Evolutionary conservation across 2,888 invertebrate species (phyloP), one percentile per base, ranked within the genome.

Genomic region (Habrosyne pyritoides): DNA sequence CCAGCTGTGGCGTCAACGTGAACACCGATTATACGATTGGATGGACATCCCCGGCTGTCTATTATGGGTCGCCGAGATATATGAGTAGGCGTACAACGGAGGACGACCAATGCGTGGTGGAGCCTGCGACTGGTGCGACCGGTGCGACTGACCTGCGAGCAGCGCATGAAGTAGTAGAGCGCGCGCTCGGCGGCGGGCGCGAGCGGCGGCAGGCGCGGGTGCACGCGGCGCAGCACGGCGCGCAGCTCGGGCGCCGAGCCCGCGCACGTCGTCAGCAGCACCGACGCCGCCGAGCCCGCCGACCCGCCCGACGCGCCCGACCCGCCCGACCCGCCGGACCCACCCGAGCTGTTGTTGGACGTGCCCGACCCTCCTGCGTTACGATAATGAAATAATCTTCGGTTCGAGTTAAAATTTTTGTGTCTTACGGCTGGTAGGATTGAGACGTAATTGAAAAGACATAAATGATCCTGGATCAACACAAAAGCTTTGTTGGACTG

Each of bases 161-260:
- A 98, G 50, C 97, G 93, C 98, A 98, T 98, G 81, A 97, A 98
- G 86, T 98, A 98, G 85, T 97, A 98, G 1, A 98, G 91, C 0
- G 97, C 95, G 51, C 96, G 94, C 50, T 97, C 93, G 0, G 97
- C 97, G 46, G 95, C 93, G 18, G 95, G 93, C 55, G 95, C 93
- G 63, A 96, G 83, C 81, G 94, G 75, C 78, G 93, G 76, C 83
- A 93, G 84, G 76, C 94, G 87, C 55, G 94, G 93, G 56, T 93
- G 89, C 2, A 93, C 94, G 61, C 95, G 93, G 21, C 94, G 93
- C 47, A 96, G 94, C 66, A 97, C 93, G 51, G 97, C 97, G 66
- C 96, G 94, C 48, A 98, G 88, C 89, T 98, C 97, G 2, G 93
- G 93, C 53, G 96, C 93, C 2, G 97, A 97, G 18, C 98, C 98